phyloP scores from a whole-genome alignment of 2,888 invertebrate species.

The Eupelmus urozonus region DNA sequence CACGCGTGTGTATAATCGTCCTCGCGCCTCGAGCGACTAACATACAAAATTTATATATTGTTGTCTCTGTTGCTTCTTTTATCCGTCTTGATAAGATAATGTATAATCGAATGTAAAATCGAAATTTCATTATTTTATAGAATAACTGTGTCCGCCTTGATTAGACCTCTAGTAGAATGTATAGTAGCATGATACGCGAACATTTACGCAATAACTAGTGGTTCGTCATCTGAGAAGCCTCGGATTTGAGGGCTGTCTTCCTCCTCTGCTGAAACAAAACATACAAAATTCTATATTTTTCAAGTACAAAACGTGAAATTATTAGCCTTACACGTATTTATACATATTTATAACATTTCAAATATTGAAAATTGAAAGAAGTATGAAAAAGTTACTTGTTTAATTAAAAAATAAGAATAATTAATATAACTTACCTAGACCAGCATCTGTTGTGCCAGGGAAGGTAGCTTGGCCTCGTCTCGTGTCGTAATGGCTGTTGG shows the following conservation, averaged over 20 bases:
- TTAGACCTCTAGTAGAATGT: constrained; percentile 60
- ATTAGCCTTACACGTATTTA: not conserved
- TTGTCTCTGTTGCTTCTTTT: constrained; percentile 51
- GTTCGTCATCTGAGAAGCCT: constrained; percentile 96
- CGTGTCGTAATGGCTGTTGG: constrained; percentile 91
- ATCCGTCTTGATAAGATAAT: constrained; percentile 61
- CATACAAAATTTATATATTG: constrained; percentile 52
- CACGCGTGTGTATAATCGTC: constrained; percentile 56
- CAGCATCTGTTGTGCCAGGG: constrained; percentile 81
- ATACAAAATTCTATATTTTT: not conserved
- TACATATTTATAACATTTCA: not conserved
- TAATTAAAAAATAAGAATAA: constrained; percentile 2
- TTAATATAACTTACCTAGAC: constrained; percentile 80
- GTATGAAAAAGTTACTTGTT: no score
- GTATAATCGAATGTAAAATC: constrained; percentile 64
- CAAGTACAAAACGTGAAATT: not conserved
- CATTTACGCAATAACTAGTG: constrained; percentile 90
- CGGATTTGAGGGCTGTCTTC: constrained; percentile 93
- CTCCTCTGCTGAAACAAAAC: constrained; percentile 81
- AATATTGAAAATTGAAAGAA: not conserved
- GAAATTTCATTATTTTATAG: constrained; percentile 69
- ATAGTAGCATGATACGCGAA: constrained; percentile 13
- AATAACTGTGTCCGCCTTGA: constrained; percentile 49
- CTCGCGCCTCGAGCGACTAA: constrained; percentile 59
- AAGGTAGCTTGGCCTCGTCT: constrained; percentile 92